Base-by-base conservation (phyloP, 1,140 invertebrate species). In the Brachionus angularis region DNA sequence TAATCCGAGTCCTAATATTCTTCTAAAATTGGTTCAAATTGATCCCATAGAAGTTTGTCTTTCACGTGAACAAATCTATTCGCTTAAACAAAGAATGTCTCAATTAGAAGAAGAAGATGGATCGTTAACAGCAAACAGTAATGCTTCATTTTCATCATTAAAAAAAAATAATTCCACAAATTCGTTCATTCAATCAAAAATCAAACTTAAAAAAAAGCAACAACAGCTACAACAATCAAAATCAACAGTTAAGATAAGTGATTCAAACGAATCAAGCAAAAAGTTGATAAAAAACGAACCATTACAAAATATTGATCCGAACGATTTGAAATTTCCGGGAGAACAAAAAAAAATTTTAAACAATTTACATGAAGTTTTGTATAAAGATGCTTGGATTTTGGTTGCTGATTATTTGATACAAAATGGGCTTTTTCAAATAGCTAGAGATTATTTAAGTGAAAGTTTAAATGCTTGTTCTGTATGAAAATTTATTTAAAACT, bases 361-460 rank as follows among this genome's bases (percentile, higher is more conserved):
- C 7, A 58, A 58, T 58, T 58, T 58, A 12, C 36, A 39, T 23
- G 33, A 58, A 12, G 23, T 47, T 47, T 16, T 50, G 12, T 67
- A 67, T 34, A 67, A 50, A 31, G n/a, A 67, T 36, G 42, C 47
- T 47, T 67, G 62, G 62, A 33, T 67, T 36, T n/a, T 47, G 16
- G 16, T 67, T 5, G 62, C 42, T 47, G 62, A 67, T 27, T 47
- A 47, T 33, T 67, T 67, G 23, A 67, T 67, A 3, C 29, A 50
- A 23, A 67, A 33, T 46, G 62, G 62, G 8, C 29, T 29, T 31
- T 46, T 47, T 36, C 62, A 67, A 50, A 33, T 34, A 5, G 62
- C 62, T 27, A 67, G 62, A 25, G 62, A 67, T 34, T 67, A 67
- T 47, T 49, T 67, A 14, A 23, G 47, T 18, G 62, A 67, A 67